Evolutionary conservation across 2,797 vertebrate genomes (phyloP).

Genomic region (Urosaurus nigricauda): DNA sequence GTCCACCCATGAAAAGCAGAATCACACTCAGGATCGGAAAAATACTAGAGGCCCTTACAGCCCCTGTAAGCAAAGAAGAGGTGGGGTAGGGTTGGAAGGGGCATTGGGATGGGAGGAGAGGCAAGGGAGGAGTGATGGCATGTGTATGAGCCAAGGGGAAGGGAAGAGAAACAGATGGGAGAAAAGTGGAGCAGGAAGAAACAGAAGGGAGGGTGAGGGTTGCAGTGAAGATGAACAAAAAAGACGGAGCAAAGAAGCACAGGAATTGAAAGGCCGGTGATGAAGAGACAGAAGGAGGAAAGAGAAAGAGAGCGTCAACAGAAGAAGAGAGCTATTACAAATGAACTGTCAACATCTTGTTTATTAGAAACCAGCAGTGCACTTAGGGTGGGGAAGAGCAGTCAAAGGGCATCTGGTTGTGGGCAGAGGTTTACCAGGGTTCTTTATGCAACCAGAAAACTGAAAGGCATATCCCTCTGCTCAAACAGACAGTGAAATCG

Average conservation of each 20-base stretch:
- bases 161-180: constrained; percentile 4
- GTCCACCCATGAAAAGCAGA: constrained; percentile 98
- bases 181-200: constrained; percentile 20
- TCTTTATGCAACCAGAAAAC: background rate
- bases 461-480: background rate
- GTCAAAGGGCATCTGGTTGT: background rate
- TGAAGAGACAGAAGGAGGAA: background rate
- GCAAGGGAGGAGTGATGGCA: constrained; percentile 51
- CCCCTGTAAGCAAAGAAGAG: constrained; percentile 83
- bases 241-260: constrained; percentile 19
- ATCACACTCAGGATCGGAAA: constrained; percentile 99
- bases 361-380: background rate
- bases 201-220: constrained; percentile 27
- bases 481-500: constrained; percentile 12
- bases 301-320: constrained; percentile 55
- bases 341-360: constrained; percentile 12
- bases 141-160: constrained; percentile 50
- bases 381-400: accelerated
- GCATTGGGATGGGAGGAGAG: constrained; percentile 37
- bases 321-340: constrained; percentile 31
- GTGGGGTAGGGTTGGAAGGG: background rate
- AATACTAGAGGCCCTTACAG: constrained; percentile 96
- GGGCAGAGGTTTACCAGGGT: constrained; percentile 20
- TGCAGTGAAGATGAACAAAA: constrained; percentile 43
- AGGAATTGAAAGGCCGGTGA: constrained; percentile 23